Percentiles rank a stretch among this genome's conserved stretches.
Conservation (phyloP, 1,140 invertebrate species). For the Bilobella aurantiaca region DNA sequence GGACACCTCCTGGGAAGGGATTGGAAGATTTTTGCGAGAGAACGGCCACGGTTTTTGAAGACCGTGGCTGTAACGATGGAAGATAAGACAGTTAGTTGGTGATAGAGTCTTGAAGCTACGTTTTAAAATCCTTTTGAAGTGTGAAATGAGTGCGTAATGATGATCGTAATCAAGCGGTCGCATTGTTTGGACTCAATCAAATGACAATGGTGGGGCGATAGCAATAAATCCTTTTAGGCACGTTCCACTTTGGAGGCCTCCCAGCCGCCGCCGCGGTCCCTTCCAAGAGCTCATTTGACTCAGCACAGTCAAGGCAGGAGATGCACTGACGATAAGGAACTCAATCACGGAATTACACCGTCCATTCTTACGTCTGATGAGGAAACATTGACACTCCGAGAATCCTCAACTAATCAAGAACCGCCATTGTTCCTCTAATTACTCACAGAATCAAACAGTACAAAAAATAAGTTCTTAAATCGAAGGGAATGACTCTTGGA, state of each 20-base stretch:
- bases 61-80: too few relatives aligned
- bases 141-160: conserved; percentile 8
- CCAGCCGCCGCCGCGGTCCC: not conserved
- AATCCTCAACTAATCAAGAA: not conserved
- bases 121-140: conserved; percentile 7
- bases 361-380: not conserved
- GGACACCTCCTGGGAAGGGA: too few relatives aligned
- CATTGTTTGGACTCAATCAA: conserved; percentile 7
- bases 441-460: not conserved
- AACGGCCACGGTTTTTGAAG: too few relatives aligned
- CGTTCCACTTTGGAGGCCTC: not conserved
- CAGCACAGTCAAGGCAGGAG: not conserved
- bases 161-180: conserved; percentile 6
- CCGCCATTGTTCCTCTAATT: conserved; percentile 2
- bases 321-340: not conserved
- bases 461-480: not conserved
- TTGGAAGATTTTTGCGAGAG: too few relatives aligned
- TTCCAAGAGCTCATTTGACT: too few relatives aligned
- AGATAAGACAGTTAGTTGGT: too few relatives aligned
- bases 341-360: not conserved
- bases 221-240: conserved; percentile 3
- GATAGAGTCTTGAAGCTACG: too few relatives aligned
- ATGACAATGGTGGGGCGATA: not conserved
- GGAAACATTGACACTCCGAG: not conserved
- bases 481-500: not conserved